Evolutionary conservation across 2,113 vertebrate species (phyloP), one percentile per base, ranked within the genome.

Genomic region (Struthio camelus): DNA sequence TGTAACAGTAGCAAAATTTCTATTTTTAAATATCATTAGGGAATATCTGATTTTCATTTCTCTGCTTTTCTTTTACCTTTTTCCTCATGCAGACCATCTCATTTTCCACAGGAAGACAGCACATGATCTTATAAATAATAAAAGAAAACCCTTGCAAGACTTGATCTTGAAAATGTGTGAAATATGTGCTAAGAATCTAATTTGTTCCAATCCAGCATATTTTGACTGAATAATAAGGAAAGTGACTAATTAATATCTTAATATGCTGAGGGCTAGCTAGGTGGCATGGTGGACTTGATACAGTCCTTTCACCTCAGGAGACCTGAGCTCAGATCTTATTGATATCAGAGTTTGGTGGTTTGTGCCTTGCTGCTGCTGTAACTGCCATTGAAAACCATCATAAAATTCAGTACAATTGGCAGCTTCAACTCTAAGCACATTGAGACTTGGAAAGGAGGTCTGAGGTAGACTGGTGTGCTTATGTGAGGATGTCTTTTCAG

Each of bases 21-120:
- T 99, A 98, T 99, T 99, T 99, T 99, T 98, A 99, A 99, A 98
- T 98, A 98, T 98, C 98, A 99, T 98, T 98, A 98, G 98, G 98
- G 98, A 98, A 97, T 98, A 98, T 98, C 97, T 97, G 97, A 98
- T 98, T 98, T 98, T 98, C 98, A 98, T 99, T 99, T 98, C 97
- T 97, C 94, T 98, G 98, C 98, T 98, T 99, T 98, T 97, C 98
- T 98, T 98, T 98, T 98, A 98, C 98, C 98, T 98, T 98, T 98
- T 99, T 98, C 89, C 94, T 98, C 97, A 98, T 98, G 97, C 97
- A 98, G 98, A 98, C 98, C 97, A 98, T 98, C 98, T 98, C 97
- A 99, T 98, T 99, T 98, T 98, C 97, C 92, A 50, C 96, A 97
- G 96, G 97, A 98, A 98, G 97, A 97, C 93, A 97, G 98, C 97